Base-by-base conservation (phyloP, 1,140 invertebrate genomes). In the Meteorus sp. region DNA sequence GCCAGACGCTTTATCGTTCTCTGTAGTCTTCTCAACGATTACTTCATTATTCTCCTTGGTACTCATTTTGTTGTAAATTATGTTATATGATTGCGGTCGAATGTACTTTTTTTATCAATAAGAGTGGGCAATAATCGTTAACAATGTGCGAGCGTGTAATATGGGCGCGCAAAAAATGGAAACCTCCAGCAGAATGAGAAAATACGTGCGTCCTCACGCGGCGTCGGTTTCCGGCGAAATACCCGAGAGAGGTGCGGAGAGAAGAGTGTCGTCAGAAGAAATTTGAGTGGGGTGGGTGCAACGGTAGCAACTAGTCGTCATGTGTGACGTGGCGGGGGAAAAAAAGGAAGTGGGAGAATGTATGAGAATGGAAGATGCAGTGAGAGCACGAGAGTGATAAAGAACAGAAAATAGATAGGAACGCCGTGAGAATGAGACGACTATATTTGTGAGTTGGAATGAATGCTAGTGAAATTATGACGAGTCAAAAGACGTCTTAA, bases 41-140 rank as follows among this genome's bases (percentile, higher is more conserved):
- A 91, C 89, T 82, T 91, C 89, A 81, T 89, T 89, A 82, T 89
- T 90, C 81, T 89, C 88, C 82, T 89, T 90, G 80, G 88, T 85
- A 86, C 89, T 91, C 89, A 92, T 91, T 81, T 31, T 71, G 60
- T 41, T 39, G 54, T 19, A 9, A 39, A 31, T 56, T 52, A 15
- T 61, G 52, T 15, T 39, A 25, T 56, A 25, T 13, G 15, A 8
- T 41, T 50, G 47, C n/a, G 25, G n/a, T 41, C 33, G 2, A 6
- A 4, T 11, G 29, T 33, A 33, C 29, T 33, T 7, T 11, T 11
- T n/a, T n/a, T n/a, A n/a, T n/a, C n/a, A n/a, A n/a, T n/a, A n/a
- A n/a, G 29, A 33, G 29, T 33, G 6, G 6, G 29, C 6, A 33
- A 33, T 6, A 33, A 7, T 7, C 29, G 29, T 33, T 11, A 11